Evolutionary conservation across 2,113 vertebrate genomes (phyloP).

Genomic region (Pleuronectes platessa): DNA sequence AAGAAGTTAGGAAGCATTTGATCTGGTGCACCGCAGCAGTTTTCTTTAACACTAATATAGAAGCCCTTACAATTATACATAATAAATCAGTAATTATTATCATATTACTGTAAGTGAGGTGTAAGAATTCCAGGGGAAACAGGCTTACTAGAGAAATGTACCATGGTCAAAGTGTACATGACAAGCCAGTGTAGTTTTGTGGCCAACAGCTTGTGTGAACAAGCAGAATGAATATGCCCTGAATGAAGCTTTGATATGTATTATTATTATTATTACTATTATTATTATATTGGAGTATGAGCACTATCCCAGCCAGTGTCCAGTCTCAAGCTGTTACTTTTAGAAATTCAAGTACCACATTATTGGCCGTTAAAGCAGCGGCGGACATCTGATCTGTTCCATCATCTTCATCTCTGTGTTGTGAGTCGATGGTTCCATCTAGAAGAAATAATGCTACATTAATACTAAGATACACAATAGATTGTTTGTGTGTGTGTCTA

Average conservation of each 20-base stretch:
- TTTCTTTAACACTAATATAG: background rate
- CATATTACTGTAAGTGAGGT: too few species aligned
- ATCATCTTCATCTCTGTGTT: conserved; percentile 83
- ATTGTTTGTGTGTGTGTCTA: background rate
- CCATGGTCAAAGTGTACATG: background rate
- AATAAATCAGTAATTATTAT: too few species aligned
- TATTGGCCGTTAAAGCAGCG: conserved; percentile 81
- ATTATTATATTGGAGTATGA: background rate
- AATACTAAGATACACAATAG: background rate
- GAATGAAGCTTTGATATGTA: background rate
- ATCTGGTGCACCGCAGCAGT: background rate
- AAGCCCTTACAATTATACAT: background rate
- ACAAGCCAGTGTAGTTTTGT: background rate
- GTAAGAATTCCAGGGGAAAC: background rate
- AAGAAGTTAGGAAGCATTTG: background rate
- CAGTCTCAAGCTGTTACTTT: background rate
- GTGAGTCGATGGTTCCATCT: conserved; percentile 89
- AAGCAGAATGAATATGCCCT: too few species aligned
- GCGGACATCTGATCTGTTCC: conserved; percentile 76
- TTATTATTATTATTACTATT: background rate
- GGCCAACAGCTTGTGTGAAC: background rate
- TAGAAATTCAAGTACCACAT: conserved; percentile 85
- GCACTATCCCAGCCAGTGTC: background rate
- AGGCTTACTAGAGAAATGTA: conserved; percentile 3
- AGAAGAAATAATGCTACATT: conserved; percentile 62